Evolutionary conservation across 1,140 invertebrate genomes (phyloP).

Genomic region (Drosophila seguyi): DNA sequence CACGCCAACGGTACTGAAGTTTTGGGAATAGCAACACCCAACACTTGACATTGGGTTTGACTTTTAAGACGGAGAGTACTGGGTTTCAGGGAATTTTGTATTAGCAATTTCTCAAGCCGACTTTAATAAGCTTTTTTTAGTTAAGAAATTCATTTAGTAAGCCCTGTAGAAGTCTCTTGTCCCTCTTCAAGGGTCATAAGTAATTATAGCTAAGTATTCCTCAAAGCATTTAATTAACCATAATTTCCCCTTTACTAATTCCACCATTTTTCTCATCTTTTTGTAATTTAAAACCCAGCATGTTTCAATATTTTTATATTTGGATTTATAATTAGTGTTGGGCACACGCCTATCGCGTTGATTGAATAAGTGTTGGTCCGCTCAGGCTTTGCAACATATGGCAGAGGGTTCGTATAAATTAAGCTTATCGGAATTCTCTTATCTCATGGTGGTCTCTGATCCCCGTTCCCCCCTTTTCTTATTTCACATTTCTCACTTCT

Average conservation of each 20-base stretch:
- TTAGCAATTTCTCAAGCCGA: background rate
- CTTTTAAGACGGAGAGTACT: background rate
- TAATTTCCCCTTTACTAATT: slow-evolving; percentile 1
- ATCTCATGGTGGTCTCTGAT: slow-evolving; percentile 23
- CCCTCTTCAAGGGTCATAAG: background rate
- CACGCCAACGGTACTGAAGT: background rate
- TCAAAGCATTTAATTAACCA: background rate
- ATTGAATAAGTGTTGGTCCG: slow-evolving; percentile 32
- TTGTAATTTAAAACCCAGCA: slow-evolving; percentile 13
- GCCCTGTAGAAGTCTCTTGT: no score
- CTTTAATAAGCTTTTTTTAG: background rate
- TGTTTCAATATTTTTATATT: slow-evolving; percentile 11
- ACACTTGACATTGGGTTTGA: background rate
- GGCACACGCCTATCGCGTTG: slow-evolving; percentile 33
- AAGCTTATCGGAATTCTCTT: slow-evolving; percentile 34
- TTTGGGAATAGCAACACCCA: background rate
- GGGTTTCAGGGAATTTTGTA: background rate
- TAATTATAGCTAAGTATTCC: background rate
- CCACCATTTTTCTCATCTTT: background rate
- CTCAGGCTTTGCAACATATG: slow-evolving; percentile 21
- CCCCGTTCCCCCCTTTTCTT: slow-evolving; percentile 5
- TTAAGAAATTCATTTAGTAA: background rate
- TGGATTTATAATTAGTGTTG: slow-evolving; percentile 34
- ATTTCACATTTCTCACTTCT: background rate
- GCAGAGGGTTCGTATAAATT: slow-evolving; percentile 32